phyloP scores from a whole-genome alignment of 1,140 invertebrate species.

The Apis mellifera region Amel_HAv3.1 CM009943.2:4032001-4032500 shows the following conservation, averaged over 20 bases:
- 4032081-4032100: constrained; percentile 63
- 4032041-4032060: constrained; percentile 47
- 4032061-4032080: constrained; percentile 48
- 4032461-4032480: background rate
- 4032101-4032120: constrained; percentile 59
- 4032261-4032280: constrained; percentile 79
- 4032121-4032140: constrained; percentile 53
- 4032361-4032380: constrained; percentile 80
- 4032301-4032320: constrained; percentile 82
- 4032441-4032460: constrained; percentile 55
- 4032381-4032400: constrained; percentile 76
- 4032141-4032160: constrained; percentile 41
- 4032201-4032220: background rate
- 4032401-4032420: constrained; percentile 60
- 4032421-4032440: constrained; percentile 64
- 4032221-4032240: constrained; percentile 37
- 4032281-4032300: constrained; percentile 80
- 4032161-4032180: constrained; percentile 34
- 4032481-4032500: background rate
- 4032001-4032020: constrained; percentile 39
- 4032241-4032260: constrained; percentile 62
- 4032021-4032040: constrained; percentile 22
- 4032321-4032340: constrained; percentile 81
- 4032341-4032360: constrained; percentile 75
- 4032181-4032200: background rate